A percentile compares a stretch with the other conserved stretches of the same genome.
Evolutionary conservation across 2,113 vertebrate species (phyloP).

Genomic region (Eira barbara): DNA sequence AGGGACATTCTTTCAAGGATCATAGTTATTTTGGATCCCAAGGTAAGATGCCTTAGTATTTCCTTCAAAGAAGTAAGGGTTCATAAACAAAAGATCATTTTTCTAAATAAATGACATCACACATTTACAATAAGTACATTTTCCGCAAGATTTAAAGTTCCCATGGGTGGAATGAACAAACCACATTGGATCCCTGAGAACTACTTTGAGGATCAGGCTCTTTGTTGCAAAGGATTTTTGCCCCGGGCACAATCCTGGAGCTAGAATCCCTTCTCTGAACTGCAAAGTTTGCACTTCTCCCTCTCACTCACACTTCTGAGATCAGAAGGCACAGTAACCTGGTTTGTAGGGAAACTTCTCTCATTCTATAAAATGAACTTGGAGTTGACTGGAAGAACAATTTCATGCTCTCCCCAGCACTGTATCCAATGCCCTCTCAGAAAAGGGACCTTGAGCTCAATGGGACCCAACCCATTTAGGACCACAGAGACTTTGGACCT

Average conservation of each 20-base stretch:
- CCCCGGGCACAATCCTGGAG: rapidly evolving
- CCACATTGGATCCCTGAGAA: rapidly evolving
- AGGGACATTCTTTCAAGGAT: conserved; percentile 32
- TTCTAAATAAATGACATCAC: neutral
- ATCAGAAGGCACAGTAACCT: too few relatives aligned
- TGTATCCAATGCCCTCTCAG: neutral
- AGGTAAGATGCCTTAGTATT: neutral
- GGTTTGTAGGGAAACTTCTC: rapidly evolving
- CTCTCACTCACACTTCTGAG: neutral
- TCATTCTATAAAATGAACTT: rapidly evolving
- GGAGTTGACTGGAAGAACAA: rapidly evolving
- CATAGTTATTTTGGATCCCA: neutral
- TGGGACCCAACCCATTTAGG: rapidly evolving
- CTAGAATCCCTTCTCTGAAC: rapidly evolving
- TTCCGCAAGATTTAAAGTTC: neutral
- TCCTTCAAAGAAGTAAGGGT: neutral
- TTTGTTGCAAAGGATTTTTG: neutral
- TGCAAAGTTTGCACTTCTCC: rapidly evolving
- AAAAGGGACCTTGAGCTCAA: rapidly evolving
- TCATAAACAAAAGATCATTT: conserved; percentile 14
- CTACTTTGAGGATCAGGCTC: neutral
- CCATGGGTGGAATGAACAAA: neutral
- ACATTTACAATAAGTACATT: neutral
- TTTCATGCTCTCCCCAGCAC: rapidly evolving
- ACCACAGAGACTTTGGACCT: rapidly evolving